Evolutionary conservation across 2,797 vertebrate species (phyloP).

Genomic region (Liasis olivaceus): DNA sequence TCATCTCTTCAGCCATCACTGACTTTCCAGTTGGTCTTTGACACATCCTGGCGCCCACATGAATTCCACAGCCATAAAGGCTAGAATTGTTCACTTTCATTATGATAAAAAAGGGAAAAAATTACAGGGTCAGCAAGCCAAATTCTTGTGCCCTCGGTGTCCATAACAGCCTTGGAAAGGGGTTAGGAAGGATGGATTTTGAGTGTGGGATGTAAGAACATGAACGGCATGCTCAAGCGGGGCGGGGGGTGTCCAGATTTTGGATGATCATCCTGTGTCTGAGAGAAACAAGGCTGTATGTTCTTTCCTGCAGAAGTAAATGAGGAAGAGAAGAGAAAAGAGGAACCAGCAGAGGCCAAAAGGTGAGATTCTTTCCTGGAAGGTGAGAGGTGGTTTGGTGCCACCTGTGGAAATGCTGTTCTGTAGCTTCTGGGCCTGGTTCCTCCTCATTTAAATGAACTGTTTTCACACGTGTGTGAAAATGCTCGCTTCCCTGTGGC

Average conservation of each 20-base stretch:
- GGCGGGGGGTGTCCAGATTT: not conserved
- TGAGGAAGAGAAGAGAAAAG: conserved; percentile 91
- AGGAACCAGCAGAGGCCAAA: conserved; percentile 93
- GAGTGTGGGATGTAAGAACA: not conserved
- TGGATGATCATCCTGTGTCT: no score
- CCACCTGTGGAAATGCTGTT: not conserved
- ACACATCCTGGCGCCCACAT: not conserved
- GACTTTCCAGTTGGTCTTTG: not conserved
- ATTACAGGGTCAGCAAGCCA: not conserved
- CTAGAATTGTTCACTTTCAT: not conserved
- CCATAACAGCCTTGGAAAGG: not conserved
- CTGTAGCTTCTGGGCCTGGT: not conserved
- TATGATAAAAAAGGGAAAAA: not conserved
- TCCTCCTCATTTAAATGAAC: not conserved
- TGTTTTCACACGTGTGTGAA: not conserved
- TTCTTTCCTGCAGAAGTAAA: conserved; percentile 81
- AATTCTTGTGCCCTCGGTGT: not conserved
- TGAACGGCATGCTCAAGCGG: not conserved
- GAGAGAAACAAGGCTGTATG: not conserved
- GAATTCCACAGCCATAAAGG: not conserved
- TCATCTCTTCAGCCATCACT: not conserved
- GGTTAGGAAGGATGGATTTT: not conserved
- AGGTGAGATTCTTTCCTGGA: conserved; percentile 74
- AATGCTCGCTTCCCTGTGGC: not conserved
- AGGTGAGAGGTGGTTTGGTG: not conserved